These are phyloP conservation scores for Trichechus manatus DNA, from an alignment of 2,113 vertebrate species.

Conservation along the genomic window DNA sequence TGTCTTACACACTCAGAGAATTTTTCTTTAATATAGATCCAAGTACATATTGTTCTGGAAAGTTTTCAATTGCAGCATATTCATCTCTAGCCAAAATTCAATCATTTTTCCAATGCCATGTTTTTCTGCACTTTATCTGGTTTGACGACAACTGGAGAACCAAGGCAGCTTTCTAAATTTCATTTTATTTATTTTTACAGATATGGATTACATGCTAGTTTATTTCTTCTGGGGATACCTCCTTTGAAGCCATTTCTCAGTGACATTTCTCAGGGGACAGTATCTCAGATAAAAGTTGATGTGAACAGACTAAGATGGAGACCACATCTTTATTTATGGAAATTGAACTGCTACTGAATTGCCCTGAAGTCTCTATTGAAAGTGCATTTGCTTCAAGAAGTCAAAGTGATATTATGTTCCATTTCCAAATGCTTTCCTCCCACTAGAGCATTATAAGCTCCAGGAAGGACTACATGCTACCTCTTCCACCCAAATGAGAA, in stretches of 20 bases:
- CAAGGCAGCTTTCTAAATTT: slow-evolving; percentile 66
- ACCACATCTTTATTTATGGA: background rate
- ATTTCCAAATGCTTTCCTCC: background rate
- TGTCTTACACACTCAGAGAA: slow-evolving; percentile 82
- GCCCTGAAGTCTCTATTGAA: slow-evolving; percentile 57
- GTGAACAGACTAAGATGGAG: background rate
- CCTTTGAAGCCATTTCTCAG: background rate
- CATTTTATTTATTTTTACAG: slow-evolving; percentile 81
- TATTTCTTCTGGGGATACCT: slow-evolving; percentile 72
- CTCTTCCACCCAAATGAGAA: background rate
- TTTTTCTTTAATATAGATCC: slow-evolving; percentile 89
- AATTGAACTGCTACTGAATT: slow-evolving; percentile 58
- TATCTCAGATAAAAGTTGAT: background rate
- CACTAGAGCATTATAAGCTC: background rate
- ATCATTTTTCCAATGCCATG: slow-evolving; percentile 80
- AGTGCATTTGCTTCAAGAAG: slow-evolving; percentile 2
- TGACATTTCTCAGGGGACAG: slow-evolving; percentile 51
- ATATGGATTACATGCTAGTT: slow-evolving; percentile 74
- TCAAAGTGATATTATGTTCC: background rate
- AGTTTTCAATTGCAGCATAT: slow-evolving; percentile 88
- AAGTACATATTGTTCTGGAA: slow-evolving; percentile 91
- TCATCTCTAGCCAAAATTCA: slow-evolving; percentile 86
- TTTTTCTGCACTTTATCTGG: slow-evolving; percentile 83
- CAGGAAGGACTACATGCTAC: background rate
- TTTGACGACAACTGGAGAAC: slow-evolving; percentile 61